These are phyloP conservation scores for Drosophila limbata DNA, from an alignment of 2,888 invertebrate genomes.

Conservation along the genomic window DNA sequence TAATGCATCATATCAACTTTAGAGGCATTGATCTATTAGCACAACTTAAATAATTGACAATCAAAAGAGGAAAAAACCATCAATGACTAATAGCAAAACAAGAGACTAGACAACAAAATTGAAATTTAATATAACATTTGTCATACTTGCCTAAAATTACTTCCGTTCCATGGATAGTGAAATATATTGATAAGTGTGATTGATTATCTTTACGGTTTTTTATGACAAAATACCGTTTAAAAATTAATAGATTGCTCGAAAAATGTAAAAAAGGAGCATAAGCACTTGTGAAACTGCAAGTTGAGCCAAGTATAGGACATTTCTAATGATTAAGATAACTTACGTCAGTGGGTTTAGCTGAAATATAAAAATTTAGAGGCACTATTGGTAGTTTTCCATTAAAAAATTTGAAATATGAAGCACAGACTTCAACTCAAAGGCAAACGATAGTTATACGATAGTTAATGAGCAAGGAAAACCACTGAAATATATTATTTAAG, in stretches of 20 bases:
- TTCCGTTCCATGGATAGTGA: constrained; percentile 4
- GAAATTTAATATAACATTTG: background rate
- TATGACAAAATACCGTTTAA: background rate
- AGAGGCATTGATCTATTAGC: constrained; percentile 13
- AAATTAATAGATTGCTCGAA: background rate
- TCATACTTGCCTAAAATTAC: background rate
- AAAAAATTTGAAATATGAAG: background rate
- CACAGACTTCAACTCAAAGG: no score
- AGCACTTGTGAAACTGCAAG: no score
- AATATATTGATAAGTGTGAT: background rate
- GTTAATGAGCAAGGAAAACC: background rate
- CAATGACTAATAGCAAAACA: background rate
- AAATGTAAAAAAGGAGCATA: background rate
- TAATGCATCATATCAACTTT: constrained; percentile 6
- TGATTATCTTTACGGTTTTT: background rate
- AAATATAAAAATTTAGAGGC: no score
- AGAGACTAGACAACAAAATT: background rate
- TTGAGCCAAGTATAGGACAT: background rate
- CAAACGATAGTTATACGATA: background rate
- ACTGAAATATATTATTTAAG: no score
- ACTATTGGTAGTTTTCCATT: background rate
- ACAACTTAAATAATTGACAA: constrained; percentile 2
- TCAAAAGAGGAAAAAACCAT: background rate
- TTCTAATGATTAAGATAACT: background rate
- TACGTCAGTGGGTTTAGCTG: background rate